These are phyloP conservation scores for Acanthochromis polyacanthus DNA, from an alignment of 2,113 vertebrate species.

Conservation along the genomic window DNA sequence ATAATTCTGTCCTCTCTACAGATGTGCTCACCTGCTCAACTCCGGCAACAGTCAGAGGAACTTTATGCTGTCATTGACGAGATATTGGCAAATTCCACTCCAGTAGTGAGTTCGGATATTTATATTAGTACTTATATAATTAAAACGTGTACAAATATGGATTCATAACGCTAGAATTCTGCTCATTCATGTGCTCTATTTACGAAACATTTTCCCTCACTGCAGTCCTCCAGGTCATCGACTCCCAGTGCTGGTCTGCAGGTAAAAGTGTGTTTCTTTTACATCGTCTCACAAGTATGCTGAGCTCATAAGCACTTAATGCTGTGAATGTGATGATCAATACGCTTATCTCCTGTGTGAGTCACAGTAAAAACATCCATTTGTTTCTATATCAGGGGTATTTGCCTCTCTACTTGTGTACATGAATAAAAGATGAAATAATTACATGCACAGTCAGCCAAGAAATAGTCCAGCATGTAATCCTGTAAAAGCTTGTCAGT, in stretches of 20 bases:
- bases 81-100: constrained; percentile 88
- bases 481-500: no score
- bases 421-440: no score
- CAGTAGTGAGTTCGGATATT: constrained; percentile 82
- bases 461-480: no score
- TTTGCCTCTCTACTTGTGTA: no score
- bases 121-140: neutral
- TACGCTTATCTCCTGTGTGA: no score
- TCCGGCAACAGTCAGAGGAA: constrained; percentile 93
- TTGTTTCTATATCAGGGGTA: no score
- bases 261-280: constrained; percentile 77
- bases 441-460: no score
- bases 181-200: constrained; percentile 62
- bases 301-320: neutral
- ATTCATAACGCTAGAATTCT: neutral
- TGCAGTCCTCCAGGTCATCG: constrained; percentile 77
- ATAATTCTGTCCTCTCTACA: constrained; percentile 71
- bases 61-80: constrained; percentile 94
- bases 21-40: constrained; percentile 93
- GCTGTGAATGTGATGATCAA: no score
- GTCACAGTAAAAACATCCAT: no score
- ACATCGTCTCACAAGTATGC: neutral
- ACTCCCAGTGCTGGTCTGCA: constrained; percentile 73
- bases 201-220: constrained; percentile 75
- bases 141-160: neutral